These are phyloP conservation scores for Bacillus rossius DNA, from an alignment of 1,140 invertebrate species.

Conservation along the genomic window DNA sequence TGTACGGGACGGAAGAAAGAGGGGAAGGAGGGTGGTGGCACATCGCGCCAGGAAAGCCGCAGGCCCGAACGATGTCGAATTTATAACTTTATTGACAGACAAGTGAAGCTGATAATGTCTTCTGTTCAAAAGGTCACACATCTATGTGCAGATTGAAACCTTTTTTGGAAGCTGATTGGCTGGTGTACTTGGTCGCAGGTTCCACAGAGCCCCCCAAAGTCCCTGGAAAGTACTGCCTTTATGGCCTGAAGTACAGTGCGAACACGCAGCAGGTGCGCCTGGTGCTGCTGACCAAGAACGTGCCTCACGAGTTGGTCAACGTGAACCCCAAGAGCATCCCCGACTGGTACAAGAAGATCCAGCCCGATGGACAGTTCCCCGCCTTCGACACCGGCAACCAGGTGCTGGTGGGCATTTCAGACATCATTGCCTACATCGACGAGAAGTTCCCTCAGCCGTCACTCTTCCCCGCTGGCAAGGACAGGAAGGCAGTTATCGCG, in stretches of 20 bases:
- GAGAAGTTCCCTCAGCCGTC: conserved; percentile 44
- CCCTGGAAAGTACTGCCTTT: conserved; percentile 46
- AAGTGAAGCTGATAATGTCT: too few relatives aligned
- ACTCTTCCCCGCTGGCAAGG: conserved; percentile 44
- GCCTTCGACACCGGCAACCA: conserved; percentile 45
- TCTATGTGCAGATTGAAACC: too few relatives aligned
- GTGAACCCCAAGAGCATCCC: conserved; percentile 54
- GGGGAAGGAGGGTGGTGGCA: too few relatives aligned
- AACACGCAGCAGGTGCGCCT: conserved; percentile 50
- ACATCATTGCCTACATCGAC: conserved; percentile 51
- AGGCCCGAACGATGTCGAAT: too few relatives aligned
- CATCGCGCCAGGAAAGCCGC: too few relatives aligned
- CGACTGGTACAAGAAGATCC: conserved; percentile 52
- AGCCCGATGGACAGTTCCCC: conserved; percentile 54
- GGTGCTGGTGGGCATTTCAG: conserved; percentile 44
- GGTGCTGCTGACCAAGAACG: conserved; percentile 48
- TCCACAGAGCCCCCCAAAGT: conserved; percentile 41
- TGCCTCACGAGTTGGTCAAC: conserved; percentile 49
- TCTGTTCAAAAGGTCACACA: too few relatives aligned
- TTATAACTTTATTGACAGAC: too few relatives aligned
- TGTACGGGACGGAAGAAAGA: too few relatives aligned
- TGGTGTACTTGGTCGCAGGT: conserved; percentile 28
- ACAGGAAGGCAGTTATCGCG: conserved; percentile 42
- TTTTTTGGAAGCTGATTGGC: too few relatives aligned
- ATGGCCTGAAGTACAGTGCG: conserved; percentile 57